Base-by-base conservation (phyloP, 2,113 vertebrate genomes). In the Channa argus region DNA sequence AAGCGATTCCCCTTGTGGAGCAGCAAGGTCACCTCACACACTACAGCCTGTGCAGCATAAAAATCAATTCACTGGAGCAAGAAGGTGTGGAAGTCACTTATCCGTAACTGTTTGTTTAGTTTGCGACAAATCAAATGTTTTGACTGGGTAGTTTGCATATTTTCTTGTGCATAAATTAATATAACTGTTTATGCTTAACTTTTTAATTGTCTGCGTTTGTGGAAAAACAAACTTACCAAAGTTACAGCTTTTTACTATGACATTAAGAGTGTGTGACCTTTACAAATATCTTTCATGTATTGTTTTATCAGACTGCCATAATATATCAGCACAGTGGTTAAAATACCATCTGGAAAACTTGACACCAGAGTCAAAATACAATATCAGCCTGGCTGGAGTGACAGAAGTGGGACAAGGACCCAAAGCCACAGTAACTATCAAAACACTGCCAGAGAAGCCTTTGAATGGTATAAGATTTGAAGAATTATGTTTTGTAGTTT, bases 11-110 rank as follows among this genome's bases (percentile, higher is more conserved):
- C 24, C 13, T 58, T 8, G 64, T 0, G 37, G 41, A 90, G 13
- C 92, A 71, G 63, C 77, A 0, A 56, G 93, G 94, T 50, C 91
- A 93, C 67, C 83, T 94, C n/a, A 91, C 72, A 47, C 65, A 91
- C 74, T 94, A 94, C 72, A 37, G 33, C 3, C 77, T 95, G 51
- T 91, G 91, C 83, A 78, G 81, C 2, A 36, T 61, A 55, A 78
- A 74, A 65, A 41, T 79, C 13, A 63, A 14, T 51, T 39, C 67
- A 5, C 38, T 66, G 15, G 9, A 82, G 24, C 4, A 1, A 0
- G 8, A 43, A 76, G 78, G 90, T 90, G 37, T 6, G 53, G 63
- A 64, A 37, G 3, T 45, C 9, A 37, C 10, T 38, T 33, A 37
- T n/a, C n/a, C 59, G 15, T n/a, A 52, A 11, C 33, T 11, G 24